A percentile compares a stretch with the other conserved stretches of the same genome.
These are phyloP conservation scores for Drosophila setifemur DNA, from an alignment of 1,140 invertebrate species.

Conservation along the genomic window DNA sequence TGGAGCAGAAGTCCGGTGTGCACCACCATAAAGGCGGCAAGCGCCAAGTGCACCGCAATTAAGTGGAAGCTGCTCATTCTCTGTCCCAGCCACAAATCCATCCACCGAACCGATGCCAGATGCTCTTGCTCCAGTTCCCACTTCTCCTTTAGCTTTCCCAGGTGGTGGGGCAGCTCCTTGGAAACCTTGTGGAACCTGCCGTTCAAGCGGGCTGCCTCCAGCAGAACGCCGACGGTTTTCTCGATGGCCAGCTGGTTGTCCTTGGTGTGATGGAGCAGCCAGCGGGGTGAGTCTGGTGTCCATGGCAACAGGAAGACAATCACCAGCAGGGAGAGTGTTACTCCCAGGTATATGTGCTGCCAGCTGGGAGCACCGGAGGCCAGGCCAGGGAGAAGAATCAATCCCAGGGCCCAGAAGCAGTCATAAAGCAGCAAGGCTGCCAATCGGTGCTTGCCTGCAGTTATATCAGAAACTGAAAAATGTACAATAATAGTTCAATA, in stretches of 20 bases:
- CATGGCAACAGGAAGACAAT: slow-evolving; percentile 79
- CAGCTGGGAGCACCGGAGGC: slow-evolving; percentile 75
- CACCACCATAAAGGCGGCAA: slow-evolving; percentile 77
- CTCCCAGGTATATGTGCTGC: slow-evolving; percentile 79
- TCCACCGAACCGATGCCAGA: slow-evolving; percentile 53
- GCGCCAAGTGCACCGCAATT: slow-evolving; percentile 69
- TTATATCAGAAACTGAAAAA: slow-evolving; percentile 77
- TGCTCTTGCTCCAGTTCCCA: slow-evolving; percentile 42
- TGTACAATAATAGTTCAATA: too few relatives aligned
- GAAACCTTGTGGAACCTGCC: slow-evolving; percentile 61
- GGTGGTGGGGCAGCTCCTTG: slow-evolving; percentile 57
- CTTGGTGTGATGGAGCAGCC: slow-evolving; percentile 67
- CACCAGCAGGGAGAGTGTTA: slow-evolving; percentile 72
- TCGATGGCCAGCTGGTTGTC: slow-evolving; percentile 39
- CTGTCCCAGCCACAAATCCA: slow-evolving; percentile 68
- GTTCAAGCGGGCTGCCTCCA: slow-evolving; percentile 68
- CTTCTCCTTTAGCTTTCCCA: slow-evolving; percentile 51
- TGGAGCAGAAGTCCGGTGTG: slow-evolving; percentile 82
- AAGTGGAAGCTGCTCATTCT: slow-evolving; percentile 53
- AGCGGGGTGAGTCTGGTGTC: slow-evolving; percentile 82
- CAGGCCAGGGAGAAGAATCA: slow-evolving; percentile 78
- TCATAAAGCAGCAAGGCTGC: slow-evolving; percentile 78
- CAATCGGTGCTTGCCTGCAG: slow-evolving; percentile 64
- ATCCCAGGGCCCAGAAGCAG: slow-evolving; percentile 81
- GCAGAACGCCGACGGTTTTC: slow-evolving; percentile 53